A percentile compares a stretch with the other conserved stretches of the same genome.
Conservation (phyloP, 2,888 invertebrate genomes). For the Brenthis ino region DNA sequence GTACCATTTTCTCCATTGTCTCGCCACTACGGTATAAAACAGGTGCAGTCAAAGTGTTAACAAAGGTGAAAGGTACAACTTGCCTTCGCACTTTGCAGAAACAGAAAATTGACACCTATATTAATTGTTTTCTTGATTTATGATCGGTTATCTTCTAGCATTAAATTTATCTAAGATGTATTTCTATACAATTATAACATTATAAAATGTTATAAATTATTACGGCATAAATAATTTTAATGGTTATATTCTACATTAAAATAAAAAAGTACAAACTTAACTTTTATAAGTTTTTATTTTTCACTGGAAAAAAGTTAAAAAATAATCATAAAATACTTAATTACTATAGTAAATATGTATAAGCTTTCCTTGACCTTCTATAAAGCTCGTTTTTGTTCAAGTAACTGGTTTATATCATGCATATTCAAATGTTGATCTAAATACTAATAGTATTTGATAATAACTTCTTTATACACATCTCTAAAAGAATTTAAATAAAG, state of each 20-base stretch:
- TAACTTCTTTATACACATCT: conserved; percentile 12
- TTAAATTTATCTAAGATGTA: not conserved
- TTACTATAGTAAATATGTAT: not conserved
- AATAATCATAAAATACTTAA: too few species aligned
- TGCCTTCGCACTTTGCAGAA: conserved; percentile 30
- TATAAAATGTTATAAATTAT: too few species aligned
- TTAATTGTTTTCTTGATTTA: conserved; percentile 33
- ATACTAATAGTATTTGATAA: conserved; percentile 8
- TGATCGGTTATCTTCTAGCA: conserved; percentile 1
- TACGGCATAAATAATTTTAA: too few species aligned
- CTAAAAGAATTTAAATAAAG: conserved; percentile 26
- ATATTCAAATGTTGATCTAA: conserved; percentile 4
- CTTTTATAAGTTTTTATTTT: too few species aligned
- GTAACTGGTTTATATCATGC: not conserved
- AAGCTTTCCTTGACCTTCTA: conserved; percentile 3
- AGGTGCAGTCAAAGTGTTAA: conserved; percentile 26
- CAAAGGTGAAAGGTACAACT: conserved; percentile 35
- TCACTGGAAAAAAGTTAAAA: too few species aligned
- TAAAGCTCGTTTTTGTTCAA: not conserved
- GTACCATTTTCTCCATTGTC: conserved; percentile 35
- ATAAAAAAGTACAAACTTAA: too few species aligned
- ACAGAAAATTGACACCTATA: conserved; percentile 29
- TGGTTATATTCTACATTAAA: too few species aligned
- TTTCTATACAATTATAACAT: too few species aligned
- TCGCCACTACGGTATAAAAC: conserved; percentile 13